Evolutionary conservation across 2,888 invertebrate genomes (phyloP).

Genomic region (Phymatocera aterrima): DNA sequence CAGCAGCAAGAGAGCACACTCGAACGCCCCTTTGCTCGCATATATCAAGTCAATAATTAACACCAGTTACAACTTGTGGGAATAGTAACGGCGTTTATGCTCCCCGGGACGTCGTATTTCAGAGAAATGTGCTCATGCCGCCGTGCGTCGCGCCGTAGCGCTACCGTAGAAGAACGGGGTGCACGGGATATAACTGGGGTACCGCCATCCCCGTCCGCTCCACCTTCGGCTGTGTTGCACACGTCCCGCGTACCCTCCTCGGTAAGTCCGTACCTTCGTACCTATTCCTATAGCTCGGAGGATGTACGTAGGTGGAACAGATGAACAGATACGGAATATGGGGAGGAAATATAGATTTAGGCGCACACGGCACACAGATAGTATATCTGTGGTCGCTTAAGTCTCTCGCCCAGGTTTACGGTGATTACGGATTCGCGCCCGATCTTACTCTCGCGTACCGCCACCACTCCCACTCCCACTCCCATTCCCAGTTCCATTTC

Average conservation of each 20-base stretch:
- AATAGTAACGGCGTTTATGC: constrained; percentile 74
- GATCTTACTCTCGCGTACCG: constrained; percentile 61
- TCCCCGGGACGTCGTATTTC: constrained; percentile 74
- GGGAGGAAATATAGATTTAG: constrained; percentile 71
- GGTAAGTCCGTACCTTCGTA: not conserved
- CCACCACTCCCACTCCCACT: constrained; percentile 45
- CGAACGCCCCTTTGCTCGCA: constrained; percentile 51
- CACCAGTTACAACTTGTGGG: constrained; percentile 74
- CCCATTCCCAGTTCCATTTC: constrained; percentile 12
- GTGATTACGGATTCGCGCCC: constrained; percentile 67
- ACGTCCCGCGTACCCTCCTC: not conserved
- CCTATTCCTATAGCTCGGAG: not conserved
- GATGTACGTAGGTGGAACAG: constrained; percentile 60
- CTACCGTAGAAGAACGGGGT: constrained; percentile 44
- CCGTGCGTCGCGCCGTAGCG: constrained; percentile 55
- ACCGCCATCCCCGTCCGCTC: not conserved
- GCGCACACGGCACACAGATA: constrained; percentile 53
- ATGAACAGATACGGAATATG: constrained; percentile 71
- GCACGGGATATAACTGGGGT: constrained; percentile 48
- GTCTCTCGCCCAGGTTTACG: constrained; percentile 67
- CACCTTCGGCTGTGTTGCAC: not conserved
- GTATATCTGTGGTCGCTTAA: constrained; percentile 63
- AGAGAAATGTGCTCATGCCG: constrained; percentile 73
- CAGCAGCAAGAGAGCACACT: constrained; percentile 46
- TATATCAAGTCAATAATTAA: constrained; percentile 74